Evolutionary conservation across 2,888 invertebrate species (phyloP), one percentile per base, ranked within the genome.

Genomic region (Rhingia campestris): DNA sequence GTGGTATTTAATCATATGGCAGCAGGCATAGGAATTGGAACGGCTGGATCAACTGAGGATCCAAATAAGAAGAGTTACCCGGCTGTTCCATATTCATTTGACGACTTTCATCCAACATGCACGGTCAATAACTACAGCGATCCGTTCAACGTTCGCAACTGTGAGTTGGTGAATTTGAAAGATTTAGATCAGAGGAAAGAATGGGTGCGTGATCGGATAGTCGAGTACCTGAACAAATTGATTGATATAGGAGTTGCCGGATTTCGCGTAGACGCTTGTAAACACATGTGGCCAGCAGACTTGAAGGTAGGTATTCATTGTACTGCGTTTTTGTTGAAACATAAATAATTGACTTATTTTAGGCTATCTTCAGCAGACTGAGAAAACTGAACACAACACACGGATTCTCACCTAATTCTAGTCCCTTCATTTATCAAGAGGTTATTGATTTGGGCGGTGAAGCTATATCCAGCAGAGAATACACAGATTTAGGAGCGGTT

Each of bases 201-300:
- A 0, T 89, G 87, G 81, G 89, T 90, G 30, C 88, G 86, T 6
- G 88, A 89, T 76, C 88, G 84, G 37, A 81, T 90, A 51, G 88
- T 89, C 4, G 88, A 88, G 0, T 90, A 90, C 76, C 75, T 90
- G 22, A 89, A 91, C 58, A 89, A 90, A 37, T 66, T 91, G 74
- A 87, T 88, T 5, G 93, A 93, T 14, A 89, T 94, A 79, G 97
- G 97, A 51, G 96, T 97, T 1, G 97, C 97, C 88, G 97, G 97
- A 14, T 97, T 97, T 92, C 94, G 96, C 88, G 93, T 96, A 61
- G 96, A 96, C 88, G 96, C 96, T 14, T 95, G 95, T 0, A 96
- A 95, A 88, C 96, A 96, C 89, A 96, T 96, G 95, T 95, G 95
- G 94, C 96, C 97, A 0, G 89, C 89, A 0, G 96, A 98, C 88